phyloP scores from a whole-genome alignment of 2,113 vertebrate genomes.

The Progne subis region DNA sequence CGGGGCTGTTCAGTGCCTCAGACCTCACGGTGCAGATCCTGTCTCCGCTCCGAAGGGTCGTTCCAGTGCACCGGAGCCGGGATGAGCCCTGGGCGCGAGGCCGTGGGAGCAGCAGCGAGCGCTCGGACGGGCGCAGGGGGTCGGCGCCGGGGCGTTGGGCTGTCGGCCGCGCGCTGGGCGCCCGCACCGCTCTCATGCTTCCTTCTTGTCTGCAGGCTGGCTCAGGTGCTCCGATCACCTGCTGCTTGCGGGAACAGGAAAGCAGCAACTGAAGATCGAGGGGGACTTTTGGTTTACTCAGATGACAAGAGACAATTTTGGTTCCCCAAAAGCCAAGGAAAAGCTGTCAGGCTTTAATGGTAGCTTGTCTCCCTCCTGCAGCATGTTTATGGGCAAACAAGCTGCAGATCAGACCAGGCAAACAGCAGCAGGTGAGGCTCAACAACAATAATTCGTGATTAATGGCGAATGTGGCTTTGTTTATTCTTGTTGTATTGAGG shows the following conservation, averaged over 20 bases:
- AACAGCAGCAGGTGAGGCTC: conserved; percentile 64
- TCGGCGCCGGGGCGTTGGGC: neutral
- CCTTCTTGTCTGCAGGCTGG: conserved; percentile 70
- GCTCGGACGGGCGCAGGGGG: neutral
- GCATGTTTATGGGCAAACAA: conserved; percentile 70
- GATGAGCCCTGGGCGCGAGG: rapidly evolving
- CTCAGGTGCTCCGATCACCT: conserved; percentile 70
- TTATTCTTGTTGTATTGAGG: conserved; percentile 28
- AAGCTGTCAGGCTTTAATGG: conserved; percentile 69
- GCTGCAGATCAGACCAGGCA: conserved; percentile 67
- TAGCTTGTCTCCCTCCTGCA: conserved; percentile 70
- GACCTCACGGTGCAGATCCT: rapidly evolving
- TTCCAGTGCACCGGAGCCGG: no score
- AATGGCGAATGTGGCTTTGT: conserved; percentile 51
- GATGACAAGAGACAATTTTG: conserved; percentile 68
- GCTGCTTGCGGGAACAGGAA: conserved; percentile 64
- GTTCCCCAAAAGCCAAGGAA: conserved; percentile 65
- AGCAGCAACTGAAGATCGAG: conserved; percentile 65
- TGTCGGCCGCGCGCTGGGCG: neutral
- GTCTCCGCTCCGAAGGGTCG: rapidly evolving
- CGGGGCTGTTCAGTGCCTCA: rapidly evolving
- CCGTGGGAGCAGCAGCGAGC: rapidly evolving
- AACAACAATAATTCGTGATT: conserved; percentile 41
- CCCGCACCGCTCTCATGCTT: conserved; percentile 19
- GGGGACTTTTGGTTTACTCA: conserved; percentile 70